These are phyloP conservation scores for Etheostoma perlongum DNA, from an alignment of 2,797 vertebrate species.

Conservation along the genomic window DNA sequence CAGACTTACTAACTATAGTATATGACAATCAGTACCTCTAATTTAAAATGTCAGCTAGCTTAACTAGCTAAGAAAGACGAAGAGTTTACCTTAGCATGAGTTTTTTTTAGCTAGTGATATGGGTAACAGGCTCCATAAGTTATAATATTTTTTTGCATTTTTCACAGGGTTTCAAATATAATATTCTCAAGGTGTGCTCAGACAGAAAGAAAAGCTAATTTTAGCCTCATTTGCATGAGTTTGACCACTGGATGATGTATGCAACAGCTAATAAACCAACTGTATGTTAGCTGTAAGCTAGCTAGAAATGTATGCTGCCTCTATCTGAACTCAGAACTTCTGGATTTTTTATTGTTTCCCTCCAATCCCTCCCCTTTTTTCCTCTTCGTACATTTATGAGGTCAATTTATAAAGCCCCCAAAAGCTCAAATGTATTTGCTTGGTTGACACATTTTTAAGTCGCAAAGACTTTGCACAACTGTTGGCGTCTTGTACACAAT, in stretches of 20 bases:
- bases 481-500: not conserved
- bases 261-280: not conserved
- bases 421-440: not conserved
- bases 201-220: not conserved
- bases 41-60: not conserved
- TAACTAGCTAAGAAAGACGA: not conserved
- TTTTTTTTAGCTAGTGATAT: not conserved
- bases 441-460: not conserved
- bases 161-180: not conserved
- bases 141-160: not conserved
- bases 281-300: not conserved
- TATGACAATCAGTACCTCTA: not conserved
- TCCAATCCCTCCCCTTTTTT: no score
- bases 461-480: not conserved
- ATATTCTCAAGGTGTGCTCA: not conserved
- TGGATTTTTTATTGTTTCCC: no score
- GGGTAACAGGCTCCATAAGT: not conserved
- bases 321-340: no score
- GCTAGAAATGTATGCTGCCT: not conserved
- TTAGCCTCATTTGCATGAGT: not conserved
- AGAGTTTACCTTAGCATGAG: not conserved
- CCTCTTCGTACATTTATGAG: no score
- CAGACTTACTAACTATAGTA: not conserved
- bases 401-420: not conserved
- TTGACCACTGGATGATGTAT: not conserved